Conservation (phyloP, 2,888 invertebrate species). For the Leptinotarsa haldemani region DNA sequence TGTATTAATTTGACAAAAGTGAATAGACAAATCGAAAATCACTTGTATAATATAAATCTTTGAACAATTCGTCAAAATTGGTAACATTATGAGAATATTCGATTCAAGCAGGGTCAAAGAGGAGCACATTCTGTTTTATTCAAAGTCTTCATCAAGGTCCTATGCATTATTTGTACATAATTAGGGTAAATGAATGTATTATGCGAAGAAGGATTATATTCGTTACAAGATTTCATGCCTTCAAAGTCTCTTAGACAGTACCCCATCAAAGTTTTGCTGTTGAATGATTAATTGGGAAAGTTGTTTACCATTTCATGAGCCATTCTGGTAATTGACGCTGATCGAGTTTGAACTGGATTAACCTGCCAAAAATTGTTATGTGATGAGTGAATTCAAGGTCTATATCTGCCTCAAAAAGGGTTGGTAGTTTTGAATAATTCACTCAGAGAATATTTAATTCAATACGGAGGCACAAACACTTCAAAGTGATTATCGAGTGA, state of each 20-base stretch:
- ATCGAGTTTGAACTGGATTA: conserved; percentile 1
- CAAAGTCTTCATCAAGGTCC: not conserved
- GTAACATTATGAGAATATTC: too few species aligned
- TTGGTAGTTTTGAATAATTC: not conserved
- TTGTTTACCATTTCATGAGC: conserved; percentile 12
- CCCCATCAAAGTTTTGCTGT: conserved; percentile 26
- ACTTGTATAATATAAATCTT: too few species aligned
- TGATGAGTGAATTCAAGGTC: not conserved
- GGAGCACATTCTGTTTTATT: not conserved
- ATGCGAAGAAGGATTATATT: conserved; percentile 28
- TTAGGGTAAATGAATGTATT: conserved; percentile 12
- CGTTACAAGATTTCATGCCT: conserved; percentile 27
- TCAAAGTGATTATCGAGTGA: too few species aligned
- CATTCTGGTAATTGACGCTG: conserved; percentile 5
- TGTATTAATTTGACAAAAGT: too few species aligned
- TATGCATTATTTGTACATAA: conserved; percentile 21
- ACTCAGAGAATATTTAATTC: not conserved
- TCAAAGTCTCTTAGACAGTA: conserved; percentile 25
- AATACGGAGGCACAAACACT: too few species aligned
- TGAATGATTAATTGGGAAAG: conserved; percentile 30
- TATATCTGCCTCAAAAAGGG: not conserved
- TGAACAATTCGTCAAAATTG: not conserved
- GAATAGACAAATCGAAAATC: too few species aligned
- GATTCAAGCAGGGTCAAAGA: not conserved
- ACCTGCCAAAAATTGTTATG: conserved; percentile 18